Evolutionary conservation across 2,797 vertebrate species (phyloP).

Genomic region (Crax fasciolata): DNA sequence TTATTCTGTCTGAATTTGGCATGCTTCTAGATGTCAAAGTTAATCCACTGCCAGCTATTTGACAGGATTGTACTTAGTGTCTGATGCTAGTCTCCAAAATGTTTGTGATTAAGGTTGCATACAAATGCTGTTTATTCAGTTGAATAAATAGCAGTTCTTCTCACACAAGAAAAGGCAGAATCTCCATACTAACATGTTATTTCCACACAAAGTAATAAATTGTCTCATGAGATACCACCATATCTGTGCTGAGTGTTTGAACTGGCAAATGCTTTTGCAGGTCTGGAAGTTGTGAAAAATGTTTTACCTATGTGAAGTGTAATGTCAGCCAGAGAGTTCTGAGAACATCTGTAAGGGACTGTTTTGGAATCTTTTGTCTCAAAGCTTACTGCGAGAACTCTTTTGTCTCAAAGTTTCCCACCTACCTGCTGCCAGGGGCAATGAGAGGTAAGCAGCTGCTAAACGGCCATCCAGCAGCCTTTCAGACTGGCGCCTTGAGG

Average conservation of each 20-base stretch:
- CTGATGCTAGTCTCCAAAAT: slow-evolving; percentile 67
- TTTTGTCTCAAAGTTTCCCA: too few relatives aligned
- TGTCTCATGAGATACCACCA: not conserved
- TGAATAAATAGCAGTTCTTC: slow-evolving; percentile 59
- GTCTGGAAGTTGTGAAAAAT: not conserved
- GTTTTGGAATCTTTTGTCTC: too few relatives aligned
- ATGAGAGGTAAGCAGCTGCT: too few relatives aligned
- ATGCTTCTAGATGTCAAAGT: slow-evolving; percentile 77
- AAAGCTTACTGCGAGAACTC: too few relatives aligned
- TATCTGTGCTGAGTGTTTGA: not conserved
- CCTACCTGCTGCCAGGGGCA: too few relatives aligned
- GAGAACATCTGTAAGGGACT: not conserved
- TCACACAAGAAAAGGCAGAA: not conserved
- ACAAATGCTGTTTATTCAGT: slow-evolving; percentile 70
- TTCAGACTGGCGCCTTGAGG: too few relatives aligned
- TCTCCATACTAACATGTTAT: slow-evolving; percentile 5
- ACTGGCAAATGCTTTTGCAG: not conserved
- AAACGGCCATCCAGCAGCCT: too few relatives aligned
- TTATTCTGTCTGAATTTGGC: slow-evolving; percentile 77
- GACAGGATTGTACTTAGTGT: slow-evolving; percentile 70
- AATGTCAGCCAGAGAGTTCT: not conserved
- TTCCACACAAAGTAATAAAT: not conserved
- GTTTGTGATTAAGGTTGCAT: slow-evolving; percentile 72
- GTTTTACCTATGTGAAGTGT: not conserved
- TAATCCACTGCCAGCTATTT: slow-evolving; percentile 80